Conservation (phyloP, 1,140 invertebrate genomes). For the Scaptomyza pallida region DNA sequence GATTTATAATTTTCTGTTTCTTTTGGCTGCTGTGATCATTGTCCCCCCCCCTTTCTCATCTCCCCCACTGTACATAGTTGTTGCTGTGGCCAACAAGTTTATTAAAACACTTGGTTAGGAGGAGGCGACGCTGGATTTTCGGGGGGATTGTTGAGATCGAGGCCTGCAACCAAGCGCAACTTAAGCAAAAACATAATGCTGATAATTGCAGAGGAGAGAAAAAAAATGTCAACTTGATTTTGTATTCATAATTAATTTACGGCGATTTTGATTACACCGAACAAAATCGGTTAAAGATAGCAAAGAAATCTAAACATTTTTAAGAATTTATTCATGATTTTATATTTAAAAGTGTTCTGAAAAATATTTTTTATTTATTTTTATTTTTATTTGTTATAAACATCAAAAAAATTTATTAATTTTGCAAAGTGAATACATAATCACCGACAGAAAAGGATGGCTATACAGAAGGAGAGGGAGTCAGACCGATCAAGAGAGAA, state of each 20-base stretch:
- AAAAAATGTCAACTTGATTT: slow-evolving; percentile 75
- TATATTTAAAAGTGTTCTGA: too few species aligned
- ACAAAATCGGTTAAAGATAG: not conserved
- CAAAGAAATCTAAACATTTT: too few species aligned
- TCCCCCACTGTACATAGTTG: slow-evolving; percentile 2
- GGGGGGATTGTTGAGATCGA: not conserved
- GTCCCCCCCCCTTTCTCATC: not conserved
- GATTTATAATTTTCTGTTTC: slow-evolving; percentile 78
- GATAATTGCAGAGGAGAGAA: slow-evolving; percentile 77
- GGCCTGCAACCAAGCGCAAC: slow-evolving; percentile 46
- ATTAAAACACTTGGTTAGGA: slow-evolving; percentile 60
- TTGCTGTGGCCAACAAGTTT: slow-evolving; percentile 69
- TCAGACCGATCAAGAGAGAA: not conserved
- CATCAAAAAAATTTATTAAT: not conserved
- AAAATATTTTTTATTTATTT: not conserved
- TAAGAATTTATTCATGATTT: too few species aligned
- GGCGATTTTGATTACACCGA: slow-evolving; percentile 19
- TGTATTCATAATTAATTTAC: slow-evolving; percentile 69
- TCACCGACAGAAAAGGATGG: not conserved
- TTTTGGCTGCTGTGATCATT: slow-evolving; percentile 11
- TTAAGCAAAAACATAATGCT: slow-evolving; percentile 80
- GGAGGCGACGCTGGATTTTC: not conserved
- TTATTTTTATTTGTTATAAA: not conserved
- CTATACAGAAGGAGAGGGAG: not conserved
- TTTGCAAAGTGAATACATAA: slow-evolving; percentile 34